phyloP scores from a whole-genome alignment of 2,888 invertebrate genomes.

The Tillus elongatus region DNA sequence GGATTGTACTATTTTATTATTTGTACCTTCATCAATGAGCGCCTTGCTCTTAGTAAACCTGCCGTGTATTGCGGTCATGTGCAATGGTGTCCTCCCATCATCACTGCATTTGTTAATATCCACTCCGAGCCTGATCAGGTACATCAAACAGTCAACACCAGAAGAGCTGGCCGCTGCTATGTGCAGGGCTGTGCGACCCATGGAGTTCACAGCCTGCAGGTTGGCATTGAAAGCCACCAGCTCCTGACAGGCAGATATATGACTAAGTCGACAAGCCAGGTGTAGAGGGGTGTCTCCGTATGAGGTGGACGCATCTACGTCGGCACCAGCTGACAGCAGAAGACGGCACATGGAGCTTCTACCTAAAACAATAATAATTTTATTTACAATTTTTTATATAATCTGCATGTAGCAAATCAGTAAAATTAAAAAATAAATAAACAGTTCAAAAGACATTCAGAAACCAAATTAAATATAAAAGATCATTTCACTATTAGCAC shows the following conservation, averaged over 20 bases:
- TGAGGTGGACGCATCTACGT: conserved; percentile 48
- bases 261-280: conserved; percentile 54
- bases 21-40: conserved; percentile 51
- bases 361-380: no score
- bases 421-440: no score
- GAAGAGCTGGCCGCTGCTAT: conserved; percentile 52
- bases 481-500: no score
- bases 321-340: conserved; percentile 47
- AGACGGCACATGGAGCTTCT: conserved; percentile 30
- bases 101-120: conserved; percentile 48
- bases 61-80: conserved; percentile 59
- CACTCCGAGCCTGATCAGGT: conserved; percentile 46
- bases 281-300: conserved; percentile 53
- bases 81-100: conserved; percentile 53
- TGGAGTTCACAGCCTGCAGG: conserved; percentile 46
- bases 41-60: conserved; percentile 53
- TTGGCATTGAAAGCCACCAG: conserved; percentile 45
- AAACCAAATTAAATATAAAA: no score
- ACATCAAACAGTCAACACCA: conserved; percentile 51
- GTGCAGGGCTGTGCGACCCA: conserved; percentile 52
- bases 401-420: no score
- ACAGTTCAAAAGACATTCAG: no score
- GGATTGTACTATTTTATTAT: no score
- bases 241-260: conserved; percentile 46
- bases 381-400: no score